Percentiles rank a stretch among this genome's conserved stretches.
phyloP scores from a whole-genome alignment of 2,888 invertebrate genomes.

The Eristalis tenax region DNA sequence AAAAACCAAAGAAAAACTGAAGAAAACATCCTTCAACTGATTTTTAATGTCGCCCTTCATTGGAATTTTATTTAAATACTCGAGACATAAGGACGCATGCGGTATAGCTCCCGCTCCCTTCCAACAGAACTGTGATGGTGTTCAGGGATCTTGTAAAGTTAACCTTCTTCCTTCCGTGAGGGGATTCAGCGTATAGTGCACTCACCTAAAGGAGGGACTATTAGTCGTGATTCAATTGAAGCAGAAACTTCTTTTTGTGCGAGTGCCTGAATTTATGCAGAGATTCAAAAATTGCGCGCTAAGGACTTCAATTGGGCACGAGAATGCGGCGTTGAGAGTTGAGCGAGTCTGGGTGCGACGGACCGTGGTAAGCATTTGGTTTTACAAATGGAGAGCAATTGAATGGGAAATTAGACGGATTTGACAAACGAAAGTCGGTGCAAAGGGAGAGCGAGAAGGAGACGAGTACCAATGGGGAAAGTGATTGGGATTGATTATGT shows the following conservation, averaged over 20 bases:
- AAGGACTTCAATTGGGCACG: conserved; percentile 17
- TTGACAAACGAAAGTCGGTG: not conserved
- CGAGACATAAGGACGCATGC: conserved; percentile 45
- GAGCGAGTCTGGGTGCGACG: not conserved
- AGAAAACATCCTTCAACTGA: conserved; percentile 64
- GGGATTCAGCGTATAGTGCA: conserved; percentile 28
- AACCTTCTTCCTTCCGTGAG: conserved; percentile 63
- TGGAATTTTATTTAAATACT: conserved; percentile 65
- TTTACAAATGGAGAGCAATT: conserved; percentile 3
- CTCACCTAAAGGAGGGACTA: conserved; percentile 4
- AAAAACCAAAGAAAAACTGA: not conserved
- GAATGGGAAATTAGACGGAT: conserved; percentile 7
- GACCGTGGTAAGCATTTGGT: not conserved
- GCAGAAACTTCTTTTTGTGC: conserved; percentile 50
- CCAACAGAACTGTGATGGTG: not conserved
- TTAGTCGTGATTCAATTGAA: conserved; percentile 64
- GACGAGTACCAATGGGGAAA: not conserved
- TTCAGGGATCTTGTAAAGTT: conserved; percentile 30
- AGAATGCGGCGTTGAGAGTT: not conserved
- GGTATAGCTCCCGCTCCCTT: not conserved
- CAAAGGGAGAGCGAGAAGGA: not conserved
- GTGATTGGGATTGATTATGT: not conserved
- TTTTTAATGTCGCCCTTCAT: conserved; percentile 64
- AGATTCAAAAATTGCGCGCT: conserved; percentile 8
- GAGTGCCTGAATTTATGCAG: conserved; percentile 17